A percentile compares a stretch with the other conserved stretches of the same genome.
phyloP scores from a whole-genome alignment of 2,888 invertebrate species.

The Julus scandinavius region DNA sequence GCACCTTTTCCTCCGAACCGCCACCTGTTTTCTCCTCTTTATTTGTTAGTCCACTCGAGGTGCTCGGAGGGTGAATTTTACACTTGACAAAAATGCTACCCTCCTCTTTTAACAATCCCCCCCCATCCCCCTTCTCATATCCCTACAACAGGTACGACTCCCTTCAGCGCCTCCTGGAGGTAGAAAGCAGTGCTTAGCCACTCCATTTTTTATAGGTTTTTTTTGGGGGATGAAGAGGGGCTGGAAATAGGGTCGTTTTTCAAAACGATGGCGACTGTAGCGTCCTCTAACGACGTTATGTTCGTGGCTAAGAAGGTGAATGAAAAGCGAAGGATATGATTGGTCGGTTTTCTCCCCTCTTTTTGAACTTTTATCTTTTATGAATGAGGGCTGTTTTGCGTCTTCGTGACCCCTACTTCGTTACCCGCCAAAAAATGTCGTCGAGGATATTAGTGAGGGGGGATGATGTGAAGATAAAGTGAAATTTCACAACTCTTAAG shows the following conservation, averaged over 20 bases:
- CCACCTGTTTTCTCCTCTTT: not conserved
- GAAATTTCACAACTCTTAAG: too few relatives aligned
- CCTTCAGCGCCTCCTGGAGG: not conserved
- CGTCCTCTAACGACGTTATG: not conserved
- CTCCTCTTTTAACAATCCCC: not conserved
- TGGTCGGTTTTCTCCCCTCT: not conserved
- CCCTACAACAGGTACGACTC: not conserved
- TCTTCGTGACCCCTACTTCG: not conserved
- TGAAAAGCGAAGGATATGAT: not conserved
- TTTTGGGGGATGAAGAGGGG: not conserved
- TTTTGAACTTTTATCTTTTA: not conserved
- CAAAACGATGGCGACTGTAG: not conserved
- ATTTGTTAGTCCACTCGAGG: constrained; percentile 9
- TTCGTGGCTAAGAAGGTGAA: not conserved
- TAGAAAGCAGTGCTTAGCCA: not conserved
- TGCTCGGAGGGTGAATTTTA: constrained; percentile 2
- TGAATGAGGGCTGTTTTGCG: not conserved
- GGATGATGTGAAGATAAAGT: not conserved
- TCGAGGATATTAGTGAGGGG: too few relatives aligned
- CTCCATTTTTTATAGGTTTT: not conserved
- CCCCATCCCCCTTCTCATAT: not conserved
- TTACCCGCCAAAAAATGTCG: not conserved
- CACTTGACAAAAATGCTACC: constrained; percentile 20
- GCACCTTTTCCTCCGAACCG: not conserved
- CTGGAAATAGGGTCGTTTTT: not conserved